Conservation (phyloP, 2,888 invertebrate genomes). For the Melieria crassipennis region DNA sequence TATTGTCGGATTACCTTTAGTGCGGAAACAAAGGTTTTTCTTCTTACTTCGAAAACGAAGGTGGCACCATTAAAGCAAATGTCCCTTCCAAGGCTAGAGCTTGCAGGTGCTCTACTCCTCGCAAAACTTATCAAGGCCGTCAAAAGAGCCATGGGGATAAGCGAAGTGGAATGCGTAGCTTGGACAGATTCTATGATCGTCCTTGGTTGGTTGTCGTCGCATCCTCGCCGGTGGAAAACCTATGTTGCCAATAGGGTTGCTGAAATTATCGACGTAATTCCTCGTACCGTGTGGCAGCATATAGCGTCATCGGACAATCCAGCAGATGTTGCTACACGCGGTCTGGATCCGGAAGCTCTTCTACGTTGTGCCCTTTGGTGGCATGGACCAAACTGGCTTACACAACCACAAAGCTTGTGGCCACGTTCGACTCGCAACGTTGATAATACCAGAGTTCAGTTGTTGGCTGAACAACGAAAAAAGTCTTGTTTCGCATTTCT, state of each 20-base stretch:
- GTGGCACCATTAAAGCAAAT: constrained; percentile 2
- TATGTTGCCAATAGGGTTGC: constrained; percentile 20
- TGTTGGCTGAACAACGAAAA: neutral
- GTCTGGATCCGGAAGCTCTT: neutral
- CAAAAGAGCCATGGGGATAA: neutral
- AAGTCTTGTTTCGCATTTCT: constrained; percentile 1
- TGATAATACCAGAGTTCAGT: neutral
- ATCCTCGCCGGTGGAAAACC: constrained; percentile 30
- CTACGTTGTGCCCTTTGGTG: neutral
- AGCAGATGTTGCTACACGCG: constrained; percentile 1
- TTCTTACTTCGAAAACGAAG: constrained; percentile 15
- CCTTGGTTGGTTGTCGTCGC: constrained; percentile 20
- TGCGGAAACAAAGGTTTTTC: neutral
- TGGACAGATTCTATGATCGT: constrained; percentile 28
- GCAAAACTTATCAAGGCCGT: constrained; percentile 4
- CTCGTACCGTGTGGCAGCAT: neutral
- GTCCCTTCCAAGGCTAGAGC: neutral
- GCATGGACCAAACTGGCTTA: neutral
- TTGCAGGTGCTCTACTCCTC: neutral
- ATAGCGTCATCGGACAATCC: neutral
- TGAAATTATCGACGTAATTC: constrained; percentile 15
- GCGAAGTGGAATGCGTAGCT: constrained; percentile 4
- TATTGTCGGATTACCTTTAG: constrained; percentile 8
- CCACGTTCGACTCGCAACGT: neutral
- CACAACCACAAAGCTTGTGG: neutral